Percentiles rank a stretch among this genome's conserved stretches.
phyloP scores from a whole-genome alignment of 2,797 vertebrate species.

The Pelochelys cantorii region DNA sequence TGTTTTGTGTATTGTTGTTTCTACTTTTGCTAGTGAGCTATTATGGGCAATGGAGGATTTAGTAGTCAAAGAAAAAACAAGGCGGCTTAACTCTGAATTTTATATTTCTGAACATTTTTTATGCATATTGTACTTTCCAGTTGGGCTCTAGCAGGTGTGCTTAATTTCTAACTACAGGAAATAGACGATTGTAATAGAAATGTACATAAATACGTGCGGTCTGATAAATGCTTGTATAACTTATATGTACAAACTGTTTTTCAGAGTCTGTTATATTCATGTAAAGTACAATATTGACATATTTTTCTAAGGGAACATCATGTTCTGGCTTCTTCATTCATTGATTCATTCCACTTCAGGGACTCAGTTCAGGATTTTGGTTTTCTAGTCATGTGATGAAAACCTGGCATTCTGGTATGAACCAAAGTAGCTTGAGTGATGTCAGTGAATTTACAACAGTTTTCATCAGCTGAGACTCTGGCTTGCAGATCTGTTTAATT shows the following conservation, averaged over 20 bases:
- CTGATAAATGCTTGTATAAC: slow-evolving; percentile 51
- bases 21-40: slow-evolving; percentile 62
- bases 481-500: not conserved
- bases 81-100: slow-evolving; percentile 56
- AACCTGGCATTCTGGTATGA: not conserved
- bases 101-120: slow-evolving; percentile 69
- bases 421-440: not conserved
- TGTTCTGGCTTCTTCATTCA: slow-evolving; percentile 47
- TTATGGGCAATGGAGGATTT: slow-evolving; percentile 43
- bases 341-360: not conserved
- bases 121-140: slow-evolving; percentile 36
- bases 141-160: slow-evolving; percentile 43
- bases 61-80: not conserved
- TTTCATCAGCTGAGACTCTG: not conserved
- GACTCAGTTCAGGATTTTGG: not conserved
- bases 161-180: slow-evolving; percentile 32
- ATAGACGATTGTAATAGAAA: slow-evolving; percentile 50
- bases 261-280: slow-evolving; percentile 53
- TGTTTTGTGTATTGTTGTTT: slow-evolving; percentile 56
- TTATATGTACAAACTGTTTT: slow-evolving; percentile 69
- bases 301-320: slow-evolving; percentile 69
- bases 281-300: slow-evolving; percentile 68
- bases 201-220: slow-evolving; percentile 29
- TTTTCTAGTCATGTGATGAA: not conserved
- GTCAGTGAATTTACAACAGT: not conserved